These are phyloP conservation scores for Tapera naevia DNA, from an alignment of 2,797 vertebrate genomes.

Conservation along the genomic window DNA sequence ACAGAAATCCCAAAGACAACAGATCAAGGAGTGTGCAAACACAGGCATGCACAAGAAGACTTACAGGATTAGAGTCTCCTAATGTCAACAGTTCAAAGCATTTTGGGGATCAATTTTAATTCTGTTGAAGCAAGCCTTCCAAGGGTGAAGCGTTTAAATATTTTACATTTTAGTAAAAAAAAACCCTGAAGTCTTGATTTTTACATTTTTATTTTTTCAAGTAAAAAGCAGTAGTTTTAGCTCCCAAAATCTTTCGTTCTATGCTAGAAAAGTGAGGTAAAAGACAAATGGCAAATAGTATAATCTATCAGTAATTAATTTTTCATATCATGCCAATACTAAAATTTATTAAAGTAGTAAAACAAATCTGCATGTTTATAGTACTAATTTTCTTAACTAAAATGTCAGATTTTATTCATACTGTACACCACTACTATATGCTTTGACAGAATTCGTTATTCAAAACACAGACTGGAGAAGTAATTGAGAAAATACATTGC, in stretches of 20 bases:
- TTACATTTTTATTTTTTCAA: not conserved
- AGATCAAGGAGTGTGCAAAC: not conserved
- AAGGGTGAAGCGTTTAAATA: not conserved
- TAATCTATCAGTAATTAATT: not conserved
- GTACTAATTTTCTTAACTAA: not conserved
- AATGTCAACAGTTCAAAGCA: not conserved
- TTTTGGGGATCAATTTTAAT: not conserved
- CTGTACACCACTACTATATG: not conserved
- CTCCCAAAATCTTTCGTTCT: not conserved
- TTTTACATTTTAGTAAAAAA: not conserved
- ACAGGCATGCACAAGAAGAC: not conserved
- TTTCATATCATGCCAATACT: not conserved
- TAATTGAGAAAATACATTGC: not conserved
- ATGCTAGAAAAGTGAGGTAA: not conserved
- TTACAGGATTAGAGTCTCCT: not conserved
- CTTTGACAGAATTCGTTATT: not conserved
- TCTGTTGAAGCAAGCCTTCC: not conserved
- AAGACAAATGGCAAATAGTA: not conserved
- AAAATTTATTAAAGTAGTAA: not conserved
- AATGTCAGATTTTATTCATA: not conserved
- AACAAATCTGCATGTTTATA: not conserved
- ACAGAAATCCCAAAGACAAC: not conserved
- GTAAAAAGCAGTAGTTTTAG: not conserved
- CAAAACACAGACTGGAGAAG: not conserved
- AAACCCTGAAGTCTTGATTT: not conserved